Conservation (phyloP, 2,888 invertebrate genomes). For the Electrophaes corylata region DNA sequence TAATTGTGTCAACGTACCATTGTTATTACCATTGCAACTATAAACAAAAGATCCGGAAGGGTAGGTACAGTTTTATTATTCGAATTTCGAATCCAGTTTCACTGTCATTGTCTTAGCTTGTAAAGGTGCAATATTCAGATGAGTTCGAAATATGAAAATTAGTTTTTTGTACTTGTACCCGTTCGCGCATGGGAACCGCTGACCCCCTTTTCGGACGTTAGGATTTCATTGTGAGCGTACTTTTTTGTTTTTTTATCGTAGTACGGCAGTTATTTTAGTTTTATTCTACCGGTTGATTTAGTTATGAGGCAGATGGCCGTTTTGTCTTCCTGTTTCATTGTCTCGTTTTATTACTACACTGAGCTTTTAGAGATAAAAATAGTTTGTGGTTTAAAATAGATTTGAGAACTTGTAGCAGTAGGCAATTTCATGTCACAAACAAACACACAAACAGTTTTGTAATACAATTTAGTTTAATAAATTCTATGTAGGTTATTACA, state of each 20-base stretch:
- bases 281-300: constrained; percentile 48
- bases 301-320: constrained; percentile 49
- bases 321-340: constrained; percentile 34
- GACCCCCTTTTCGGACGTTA: constrained; percentile 72
- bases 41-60: constrained; percentile 66
- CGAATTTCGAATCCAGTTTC: constrained; percentile 47
- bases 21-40: constrained; percentile 61
- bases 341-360: constrained; percentile 24
- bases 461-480: no score
- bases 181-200: constrained; percentile 69
- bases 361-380: constrained; percentile 30
- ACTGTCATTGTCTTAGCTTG: constrained; percentile 67
- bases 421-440: no score
- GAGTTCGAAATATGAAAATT: constrained; percentile 66
- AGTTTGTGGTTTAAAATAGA: constrained; percentile 6
- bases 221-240: constrained; percentile 55
- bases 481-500: no score
- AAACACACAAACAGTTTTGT: no score
- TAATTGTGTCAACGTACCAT: constrained; percentile 80
- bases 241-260: constrained; percentile 60
- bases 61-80: constrained; percentile 71
- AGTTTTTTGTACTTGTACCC: constrained; percentile 65
- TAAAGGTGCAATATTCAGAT: constrained; percentile 72
- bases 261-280: constrained; percentile 59
- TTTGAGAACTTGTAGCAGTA: neutral